Evolutionary conservation across 2,113 vertebrate species (phyloP), one percentile per base, ranked within the genome.

Genomic region (Leptocoma aspasia): DNA sequence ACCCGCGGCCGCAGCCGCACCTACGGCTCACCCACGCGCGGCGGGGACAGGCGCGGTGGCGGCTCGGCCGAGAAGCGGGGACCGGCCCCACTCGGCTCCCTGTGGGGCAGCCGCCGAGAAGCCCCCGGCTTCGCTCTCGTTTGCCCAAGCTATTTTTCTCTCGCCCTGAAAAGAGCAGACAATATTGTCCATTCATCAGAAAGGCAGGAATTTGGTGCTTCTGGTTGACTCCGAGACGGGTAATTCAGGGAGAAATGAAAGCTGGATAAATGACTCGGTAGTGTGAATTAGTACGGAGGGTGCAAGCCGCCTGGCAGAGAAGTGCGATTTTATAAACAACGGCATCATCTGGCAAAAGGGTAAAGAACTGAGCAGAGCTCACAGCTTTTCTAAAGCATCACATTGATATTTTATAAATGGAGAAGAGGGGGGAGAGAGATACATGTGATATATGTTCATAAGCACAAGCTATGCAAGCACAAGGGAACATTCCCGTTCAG

Each of bases 201-300:
- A 73, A 87, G 88, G 94, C 92, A 92, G 85, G 88, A 94, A 94
- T 94, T 86, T 50, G 88, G 90, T 82, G 78, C 61, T 95, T 87
- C 87, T 89, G 84, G 73, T 82, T 76, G 87, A 93, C 82, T 90
- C 90, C 41, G 50, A 91, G 90, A 54, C 57, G 92, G 57, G 86
- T 91, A 83, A 92, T 70, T 89, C 88, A 57, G 65, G 33, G 78
- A 70, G 79, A 63, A 73, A 73, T 61, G 52, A 15, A 53, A 95
- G 77, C 86, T 78, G 92, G 93, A 91, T 82, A 88, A 91, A 91
- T 68, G 60, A 80, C 71, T 72, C 82, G 47, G 9, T 30, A 53
- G 92, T 35, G 70, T 89, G 81, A 90, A 86, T 63, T 41, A 77
- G 92, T 17, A 88, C 7, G 88, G 88, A 86, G 82, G 64, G 96